Evolutionary conservation across 2,797 vertebrate genomes (phyloP).

Genomic region (Halcyon leucocephala): DNA sequence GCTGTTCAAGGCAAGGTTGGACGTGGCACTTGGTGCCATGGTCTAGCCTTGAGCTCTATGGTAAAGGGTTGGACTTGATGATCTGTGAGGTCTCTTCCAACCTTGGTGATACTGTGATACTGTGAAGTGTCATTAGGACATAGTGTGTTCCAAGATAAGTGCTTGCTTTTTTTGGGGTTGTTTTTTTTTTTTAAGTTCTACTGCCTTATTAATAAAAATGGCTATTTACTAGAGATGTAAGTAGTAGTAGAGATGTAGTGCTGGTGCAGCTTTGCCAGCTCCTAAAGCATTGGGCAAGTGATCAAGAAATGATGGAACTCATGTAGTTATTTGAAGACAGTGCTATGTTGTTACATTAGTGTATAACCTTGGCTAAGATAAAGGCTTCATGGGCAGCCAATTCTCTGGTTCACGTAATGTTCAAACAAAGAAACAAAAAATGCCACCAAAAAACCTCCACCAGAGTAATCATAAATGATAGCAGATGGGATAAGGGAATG

Average conservation of each 20-base stretch:
- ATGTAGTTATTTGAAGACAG: not conserved
- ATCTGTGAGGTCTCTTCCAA: too few relatives aligned
- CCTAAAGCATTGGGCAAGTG: not conserved
- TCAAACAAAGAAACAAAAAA: not conserved
- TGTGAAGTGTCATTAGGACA: not conserved
- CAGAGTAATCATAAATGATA: not conserved
- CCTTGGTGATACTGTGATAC: too few relatives aligned
- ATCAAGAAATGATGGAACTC: not conserved
- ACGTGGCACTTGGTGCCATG: too few relatives aligned
- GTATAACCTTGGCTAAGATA: not conserved
- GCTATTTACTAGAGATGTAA: not conserved
- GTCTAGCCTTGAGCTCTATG: too few relatives aligned
- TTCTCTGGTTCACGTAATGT: not conserved
- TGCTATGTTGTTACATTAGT: not conserved
- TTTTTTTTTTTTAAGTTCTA: not conserved
- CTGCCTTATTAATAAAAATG: not conserved
- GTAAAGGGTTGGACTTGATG: too few relatives aligned
- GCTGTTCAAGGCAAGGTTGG: too few relatives aligned
- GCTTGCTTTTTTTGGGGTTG: not conserved
- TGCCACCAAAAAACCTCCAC: not conserved
- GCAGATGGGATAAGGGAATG: not conserved
- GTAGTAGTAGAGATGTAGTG: too few relatives aligned
- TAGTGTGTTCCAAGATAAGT: not conserved
- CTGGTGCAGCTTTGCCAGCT: rapidly evolving
- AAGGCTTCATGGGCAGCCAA: not conserved